Percentiles rank a stretch among this genome's conserved stretches.
Conservation (phyloP, 2,113 vertebrate species). For the Sturnira hondurensis region DNA sequence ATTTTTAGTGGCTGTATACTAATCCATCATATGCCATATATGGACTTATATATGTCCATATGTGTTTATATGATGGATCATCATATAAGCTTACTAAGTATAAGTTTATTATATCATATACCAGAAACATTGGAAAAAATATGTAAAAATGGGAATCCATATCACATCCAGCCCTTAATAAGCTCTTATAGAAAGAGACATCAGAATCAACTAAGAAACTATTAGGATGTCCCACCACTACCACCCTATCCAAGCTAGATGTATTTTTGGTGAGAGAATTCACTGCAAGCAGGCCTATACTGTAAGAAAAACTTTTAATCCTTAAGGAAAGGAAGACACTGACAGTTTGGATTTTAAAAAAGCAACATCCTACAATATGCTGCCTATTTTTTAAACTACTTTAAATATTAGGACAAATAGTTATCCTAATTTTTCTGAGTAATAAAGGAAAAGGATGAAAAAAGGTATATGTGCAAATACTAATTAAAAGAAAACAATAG, state of each 20-base stretch:
- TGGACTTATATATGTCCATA: too few species aligned
- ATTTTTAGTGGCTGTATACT: not conserved
- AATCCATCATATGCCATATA: not conserved
- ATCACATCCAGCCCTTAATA: not conserved
- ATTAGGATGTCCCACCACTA: not conserved
- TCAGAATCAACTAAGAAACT: not conserved
- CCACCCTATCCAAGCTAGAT: not conserved
- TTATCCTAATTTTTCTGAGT: not conserved
- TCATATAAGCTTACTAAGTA: not conserved
- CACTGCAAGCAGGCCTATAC: not conserved
- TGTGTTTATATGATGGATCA: too few species aligned
- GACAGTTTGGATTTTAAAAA: not conserved
- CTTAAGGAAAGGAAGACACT: not conserved
- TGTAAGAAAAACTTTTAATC: not conserved
- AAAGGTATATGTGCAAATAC: not conserved
- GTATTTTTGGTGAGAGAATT: not conserved
- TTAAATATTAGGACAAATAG: not conserved
- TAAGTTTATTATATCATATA: not conserved
- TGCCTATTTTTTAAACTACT: not conserved
- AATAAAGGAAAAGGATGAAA: not conserved
- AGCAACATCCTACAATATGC: not conserved
- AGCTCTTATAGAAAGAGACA: not conserved
- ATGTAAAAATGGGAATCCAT: not conserved
- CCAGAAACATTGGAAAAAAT: not conserved
- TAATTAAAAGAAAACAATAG: not conserved